Percentiles rank a stretch among this genome's conserved stretches.
Evolutionary conservation across 2,113 vertebrate species (phyloP).

Genomic region (Psophia crepitans): DNA sequence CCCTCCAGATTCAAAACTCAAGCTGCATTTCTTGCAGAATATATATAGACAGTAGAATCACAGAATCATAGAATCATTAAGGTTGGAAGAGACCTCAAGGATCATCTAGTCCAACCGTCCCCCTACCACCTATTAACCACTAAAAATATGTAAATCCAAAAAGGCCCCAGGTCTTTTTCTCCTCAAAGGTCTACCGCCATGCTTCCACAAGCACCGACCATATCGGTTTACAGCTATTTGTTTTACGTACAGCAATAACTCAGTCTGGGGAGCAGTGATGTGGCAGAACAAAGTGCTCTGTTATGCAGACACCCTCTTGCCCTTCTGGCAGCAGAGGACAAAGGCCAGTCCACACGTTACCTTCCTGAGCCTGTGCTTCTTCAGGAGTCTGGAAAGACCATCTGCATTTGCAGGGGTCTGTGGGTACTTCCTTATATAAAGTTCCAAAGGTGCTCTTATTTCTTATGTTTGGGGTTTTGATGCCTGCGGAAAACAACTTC

Average conservation of each 20-base stretch:
- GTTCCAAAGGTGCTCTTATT: background rate
- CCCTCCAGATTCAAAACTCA: background rate
- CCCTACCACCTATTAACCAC: no score
- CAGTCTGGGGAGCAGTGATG: background rate
- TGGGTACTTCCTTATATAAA: background rate
- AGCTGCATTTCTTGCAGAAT: background rate
- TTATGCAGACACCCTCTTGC: background rate
- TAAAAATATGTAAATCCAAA: background rate
- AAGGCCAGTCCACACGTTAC: fast-evolving
- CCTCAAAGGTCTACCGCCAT: background rate
- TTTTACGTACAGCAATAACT: background rate
- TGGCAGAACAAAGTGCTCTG: background rate
- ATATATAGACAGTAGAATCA: background rate
- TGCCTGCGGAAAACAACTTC: background rate
- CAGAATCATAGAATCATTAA: no score
- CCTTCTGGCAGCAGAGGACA: background rate
- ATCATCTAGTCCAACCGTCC: no score
- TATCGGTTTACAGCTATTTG: background rate
- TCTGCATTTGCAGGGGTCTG: background rate
- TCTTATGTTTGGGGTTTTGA: background rate
- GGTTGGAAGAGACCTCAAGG: no score
- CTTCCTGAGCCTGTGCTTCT: background rate
- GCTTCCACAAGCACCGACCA: background rate
- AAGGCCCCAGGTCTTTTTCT: background rate
- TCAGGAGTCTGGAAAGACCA: background rate